Evolutionary conservation across 2,113 vertebrate genomes (phyloP).

Genomic region (Lethenteron camtschaticum): DNA sequence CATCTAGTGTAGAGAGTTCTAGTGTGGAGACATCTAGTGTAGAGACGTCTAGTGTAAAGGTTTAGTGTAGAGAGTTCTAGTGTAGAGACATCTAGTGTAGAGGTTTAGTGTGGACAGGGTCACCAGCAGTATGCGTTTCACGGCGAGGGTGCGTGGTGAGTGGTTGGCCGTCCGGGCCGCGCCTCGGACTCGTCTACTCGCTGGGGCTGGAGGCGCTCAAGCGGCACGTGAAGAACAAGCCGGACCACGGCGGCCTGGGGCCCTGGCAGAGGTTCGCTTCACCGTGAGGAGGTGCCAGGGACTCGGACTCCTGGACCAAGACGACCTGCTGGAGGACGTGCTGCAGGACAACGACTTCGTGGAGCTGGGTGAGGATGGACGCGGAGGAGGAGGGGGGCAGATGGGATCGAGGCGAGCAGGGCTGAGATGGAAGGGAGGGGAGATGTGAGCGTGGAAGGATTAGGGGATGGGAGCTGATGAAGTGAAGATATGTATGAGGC

Average conservation of each 20-base stretch:
- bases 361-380: conserved; percentile 51
- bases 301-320: conserved; percentile 50
- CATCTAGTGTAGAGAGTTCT: too few species aligned
- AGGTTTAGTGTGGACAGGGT: too few species aligned
- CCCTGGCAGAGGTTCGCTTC: conserved; percentile 39
- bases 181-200: conserved; percentile 31
- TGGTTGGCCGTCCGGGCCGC: conserved; percentile 21
- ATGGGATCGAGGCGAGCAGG: conserved; percentile 35
- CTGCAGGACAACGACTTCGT: conserved; percentile 92
- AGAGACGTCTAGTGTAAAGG: too few species aligned
- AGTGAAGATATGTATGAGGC: neutral
- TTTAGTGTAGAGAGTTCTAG: too few species aligned
- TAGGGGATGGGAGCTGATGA: neutral
- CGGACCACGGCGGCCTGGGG: conserved; percentile 59
- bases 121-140: too few species aligned
- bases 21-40: too few species aligned
- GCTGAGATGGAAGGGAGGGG: conserved; percentile 38
- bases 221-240: conserved; percentile 77
- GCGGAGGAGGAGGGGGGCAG: neutral
- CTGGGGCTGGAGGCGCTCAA: conserved; percentile 60
- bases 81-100: too few species aligned
- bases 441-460: too few species aligned
- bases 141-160: too few species aligned
- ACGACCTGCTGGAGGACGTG: conserved; percentile 49
- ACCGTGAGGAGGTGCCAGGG: conserved; percentile 59